Evolutionary conservation across 2,113 vertebrate species (phyloP), one percentile per base, ranked within the genome.

Genomic region (Irena cyanogastra): DNA sequence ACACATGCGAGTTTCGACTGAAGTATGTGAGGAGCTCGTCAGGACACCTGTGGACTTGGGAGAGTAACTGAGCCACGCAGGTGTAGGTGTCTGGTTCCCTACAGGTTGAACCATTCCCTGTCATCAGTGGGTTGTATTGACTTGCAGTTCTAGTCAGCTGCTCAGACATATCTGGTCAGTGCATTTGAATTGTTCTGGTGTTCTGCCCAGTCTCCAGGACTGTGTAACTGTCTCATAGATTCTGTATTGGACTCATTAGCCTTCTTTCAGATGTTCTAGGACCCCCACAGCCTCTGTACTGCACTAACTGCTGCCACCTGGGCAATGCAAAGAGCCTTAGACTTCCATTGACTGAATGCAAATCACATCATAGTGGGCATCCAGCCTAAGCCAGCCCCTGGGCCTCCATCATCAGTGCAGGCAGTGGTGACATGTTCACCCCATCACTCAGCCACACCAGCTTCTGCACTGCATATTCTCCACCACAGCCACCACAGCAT

Each of bases 1-100:
- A 47, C 0, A 0, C 16, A 26, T 13, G 8, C 7, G 45, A 78
- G 16, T 10, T 66, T 47, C 24, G 61, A 41, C 31, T 89, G 37
- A 61, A 39, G 27, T 11, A 52, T 1, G 0, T 39, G 30, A 56
- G 47, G 31, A 85, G 8, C 24, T 47, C 11, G 0, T 49, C 39
- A 44, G 35, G 47, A 49, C 39, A 49, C 8, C 39, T 11, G 1
- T 23, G 30, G 47, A 76, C 15, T 20, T 7, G 4, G 24, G 19
- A 80, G 11, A 76, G 45, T 11, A 61, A 64, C 13, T 23, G 30
- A 85, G 31, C 26, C 13, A 2, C 35, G 59, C 30, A 68, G 53
- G 57, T 45, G 26, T 19, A 53, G 28, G 24, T 59, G 22, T 27
- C 44, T 81, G 8, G 26, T 69, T 54, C 78, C 26, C 26, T 3